Percentiles rank a stretch among this genome's conserved stretches.
These are phyloP conservation scores for Myotis lucifugus DNA, from an alignment of 2,113 vertebrate species.

Conservation along the genomic window DNA sequence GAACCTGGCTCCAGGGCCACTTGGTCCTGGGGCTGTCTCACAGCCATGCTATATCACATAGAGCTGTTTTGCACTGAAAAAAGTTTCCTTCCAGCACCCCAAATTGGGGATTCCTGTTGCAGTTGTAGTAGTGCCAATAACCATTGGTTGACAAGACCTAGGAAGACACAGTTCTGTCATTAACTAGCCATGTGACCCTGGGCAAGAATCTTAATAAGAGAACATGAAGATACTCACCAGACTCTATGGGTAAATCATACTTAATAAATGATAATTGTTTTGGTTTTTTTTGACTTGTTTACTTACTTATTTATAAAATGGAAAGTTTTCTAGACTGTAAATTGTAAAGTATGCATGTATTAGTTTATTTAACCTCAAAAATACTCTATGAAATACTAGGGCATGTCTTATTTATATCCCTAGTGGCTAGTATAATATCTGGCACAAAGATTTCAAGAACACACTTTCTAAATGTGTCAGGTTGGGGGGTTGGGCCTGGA, in stretches of 20 bases:
- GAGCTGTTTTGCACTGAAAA: neutral
- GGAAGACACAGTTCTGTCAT: neutral
- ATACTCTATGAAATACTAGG: neutral
- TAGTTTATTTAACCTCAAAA: no score
- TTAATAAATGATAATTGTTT: neutral
- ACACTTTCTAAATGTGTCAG: neutral
- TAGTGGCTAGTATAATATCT: neutral
- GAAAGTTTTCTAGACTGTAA: neutral
- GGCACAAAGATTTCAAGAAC: constrained; percentile 31
- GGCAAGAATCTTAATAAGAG: neutral
- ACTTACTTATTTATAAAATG: constrained; percentile 9
- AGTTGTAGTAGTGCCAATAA: neutral
- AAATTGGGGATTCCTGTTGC: neutral
- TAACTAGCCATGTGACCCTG: neutral
- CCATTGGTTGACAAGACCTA: neutral
- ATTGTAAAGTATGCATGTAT: neutral
- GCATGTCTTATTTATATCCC: neutral
- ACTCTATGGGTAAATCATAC: neutral
- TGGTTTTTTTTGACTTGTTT: neutral
- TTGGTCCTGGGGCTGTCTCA: neutral
- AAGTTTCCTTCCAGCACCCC: neutral
- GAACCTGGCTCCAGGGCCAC: neutral
- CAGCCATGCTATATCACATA: neutral
- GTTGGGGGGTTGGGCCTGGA: neutral
- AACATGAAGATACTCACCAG: neutral